Conservation (phyloP, 2,113 vertebrate genomes). For the Hemiscyllium ocellatum region DNA sequence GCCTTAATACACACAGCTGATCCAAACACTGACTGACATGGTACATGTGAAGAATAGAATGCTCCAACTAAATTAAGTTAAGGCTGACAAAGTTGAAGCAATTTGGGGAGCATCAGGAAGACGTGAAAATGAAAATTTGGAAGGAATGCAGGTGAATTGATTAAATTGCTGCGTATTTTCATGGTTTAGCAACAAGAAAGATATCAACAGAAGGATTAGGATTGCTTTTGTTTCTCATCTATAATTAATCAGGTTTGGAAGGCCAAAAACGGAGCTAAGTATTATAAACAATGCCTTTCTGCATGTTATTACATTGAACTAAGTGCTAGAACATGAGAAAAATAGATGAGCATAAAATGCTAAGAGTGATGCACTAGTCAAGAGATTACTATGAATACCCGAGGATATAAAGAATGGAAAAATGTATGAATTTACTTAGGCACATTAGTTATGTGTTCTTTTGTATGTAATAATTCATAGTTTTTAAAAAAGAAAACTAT, state of each 20-base stretch:
- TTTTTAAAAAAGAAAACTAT: too few species aligned
- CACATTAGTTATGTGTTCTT: not conserved
- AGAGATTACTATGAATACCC: not conserved
- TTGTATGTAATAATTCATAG: too few species aligned
- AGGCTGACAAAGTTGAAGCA: not conserved
- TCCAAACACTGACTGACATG: not conserved
- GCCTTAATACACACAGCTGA: not conserved
- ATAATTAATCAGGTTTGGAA: not conserved
- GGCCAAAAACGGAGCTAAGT: not conserved
- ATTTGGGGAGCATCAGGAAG: not conserved
- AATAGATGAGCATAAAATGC: not conserved
- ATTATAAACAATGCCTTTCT: not conserved
- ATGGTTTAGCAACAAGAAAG: not conserved
- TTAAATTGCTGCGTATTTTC: not conserved
- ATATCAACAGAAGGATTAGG: not conserved
- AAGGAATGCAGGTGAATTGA: not conserved
- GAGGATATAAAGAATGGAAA: not conserved
- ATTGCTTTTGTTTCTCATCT: not conserved
- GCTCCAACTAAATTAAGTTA: not conserved
- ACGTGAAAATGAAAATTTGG: not conserved
- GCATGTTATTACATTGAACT: not conserved
- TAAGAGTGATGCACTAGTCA: not conserved
- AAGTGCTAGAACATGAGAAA: not conserved
- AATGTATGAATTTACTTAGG: not conserved
- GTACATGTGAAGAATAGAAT: not conserved